These are phyloP conservation scores for Saccostrea echinata DNA, from an alignment of 1,140 invertebrate genomes.

Conservation along the genomic window DNA sequence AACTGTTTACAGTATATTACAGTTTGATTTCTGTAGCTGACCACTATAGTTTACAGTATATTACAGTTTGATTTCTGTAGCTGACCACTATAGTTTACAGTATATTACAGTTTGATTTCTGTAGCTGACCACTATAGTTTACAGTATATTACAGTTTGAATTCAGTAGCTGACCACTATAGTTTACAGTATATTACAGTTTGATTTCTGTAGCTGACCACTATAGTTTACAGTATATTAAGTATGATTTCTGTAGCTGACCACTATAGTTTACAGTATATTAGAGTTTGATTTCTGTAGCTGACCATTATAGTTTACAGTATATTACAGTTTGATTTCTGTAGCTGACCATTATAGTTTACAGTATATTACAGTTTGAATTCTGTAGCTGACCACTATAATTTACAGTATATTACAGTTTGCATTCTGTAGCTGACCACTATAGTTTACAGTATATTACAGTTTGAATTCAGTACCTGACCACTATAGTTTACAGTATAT, in stretches of 20 bases:
- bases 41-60: neutral
- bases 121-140: no score
- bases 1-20: no score
- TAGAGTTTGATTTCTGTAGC: conserved; percentile 42
- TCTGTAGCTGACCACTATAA: neutral
- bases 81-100: no score
- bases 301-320: neutral
- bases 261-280: conserved; percentile 87
- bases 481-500: neutral
- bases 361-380: neutral
- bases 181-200: no score
- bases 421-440: neutral
- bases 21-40: neutral
- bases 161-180: no score
- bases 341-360: neutral
- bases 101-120: no score
- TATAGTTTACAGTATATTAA: neutral
- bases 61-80: no score
- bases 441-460: neutral
- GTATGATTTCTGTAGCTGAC: conserved; percentile 80
- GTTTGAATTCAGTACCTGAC: neutral
- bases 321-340: neutral
- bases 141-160: no score
- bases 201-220: no score
- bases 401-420: neutral